Evolutionary conservation across 2,888 invertebrate genomes (phyloP), one percentile per base, ranked within the genome.

Genomic region (Merodon equestris): DNA sequence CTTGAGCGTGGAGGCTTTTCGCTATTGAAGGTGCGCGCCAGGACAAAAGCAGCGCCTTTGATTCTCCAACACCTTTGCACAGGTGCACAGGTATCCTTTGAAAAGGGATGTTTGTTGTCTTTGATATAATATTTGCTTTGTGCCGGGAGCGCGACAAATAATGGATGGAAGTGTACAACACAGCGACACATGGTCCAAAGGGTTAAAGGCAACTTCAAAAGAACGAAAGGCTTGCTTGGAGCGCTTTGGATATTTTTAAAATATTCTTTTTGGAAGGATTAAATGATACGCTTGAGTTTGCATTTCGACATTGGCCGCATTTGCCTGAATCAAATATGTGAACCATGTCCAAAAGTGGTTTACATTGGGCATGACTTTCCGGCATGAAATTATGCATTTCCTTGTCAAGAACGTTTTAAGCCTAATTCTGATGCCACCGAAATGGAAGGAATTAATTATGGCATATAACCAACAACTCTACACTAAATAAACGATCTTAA

Each of bases 21-120:
- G 12, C 57, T 53, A 7, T 79, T 79, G 36, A 60, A 64, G 79
- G 73, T 74, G 60, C 73, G 73, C 77, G 68, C 51, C 67, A 72
- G 54, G 40, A 64, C 61, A 73, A 68, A 56, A 44, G 17, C 13
- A 42, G 10, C 17, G 27, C 14, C 57, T 64, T 64, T 72, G 57
- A 40, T 79, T 64, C 57, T 9, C 58, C 58, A 79, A 79, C 79
- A 74, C 79, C 79, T 79, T 18, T 50, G 44, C 61, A 77, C 17
- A 60, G 54, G 38, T 7, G 13, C 17, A 27, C 14, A 12, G 17
- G 12, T 14, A 54, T 56, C 12, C 27, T 27, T 27, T 27, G 27
- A 27, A 27, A 40, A 70, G 53, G 42, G 50, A 48, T 60, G 50
- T 14, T 38, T 64, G 34, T 1, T 14, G 58, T 50, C 68, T 79